Base-by-base conservation (phyloP, 2,113 vertebrate species). In the Pelmatolapia mariae region DNA sequence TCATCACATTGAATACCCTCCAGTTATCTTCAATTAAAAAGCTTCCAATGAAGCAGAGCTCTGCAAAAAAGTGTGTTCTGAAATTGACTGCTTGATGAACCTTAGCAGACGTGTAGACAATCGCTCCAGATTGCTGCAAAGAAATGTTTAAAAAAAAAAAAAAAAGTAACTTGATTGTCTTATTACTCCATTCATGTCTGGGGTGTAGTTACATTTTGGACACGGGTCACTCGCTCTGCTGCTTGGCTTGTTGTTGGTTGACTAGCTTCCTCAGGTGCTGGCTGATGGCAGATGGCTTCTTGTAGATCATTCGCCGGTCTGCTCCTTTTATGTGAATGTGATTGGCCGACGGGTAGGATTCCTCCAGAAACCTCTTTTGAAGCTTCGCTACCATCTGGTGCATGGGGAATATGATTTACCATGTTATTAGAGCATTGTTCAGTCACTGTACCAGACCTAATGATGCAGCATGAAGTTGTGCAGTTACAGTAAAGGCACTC, bases 221-320 rank as follows among this genome's bases (percentile, higher is more conserved):
- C 88, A 52, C 7, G 50, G 90, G 92, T 96, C 93, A 97, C 84
- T 95, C 87, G 80, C 93, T 96, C 86, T 93, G 93, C 88, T 93
- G 95, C 79, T 90, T 96, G 89, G 91, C 83, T 94, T 97, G 96
- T 89, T 94, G 95, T 81, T 93, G 95, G 86, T 92, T 93, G 86
- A 97, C 95, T 36, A 97, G 91, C 89, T 92, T 96, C 91, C 89
- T 93, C 92, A 97, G 95, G 94, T 97, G 94, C 91, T 96, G 93
- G 92, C 91, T 96, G 86, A 97, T 93, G 86, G 91, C 93, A 89
- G 94, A 96, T 89, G 96, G 96, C 83, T 94, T 93, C 95, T 94
- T 96, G 94, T 97, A 97, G 95, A 97, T 96, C 96, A 96, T 95
- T 93, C 89, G 95, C 81, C 96, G 95, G 95, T 97, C 96, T 19